Evolutionary conservation across 2,797 vertebrate genomes (phyloP), one percentile per base, ranked within the genome.

Genomic region (Microhierax caerulescens): DNA sequence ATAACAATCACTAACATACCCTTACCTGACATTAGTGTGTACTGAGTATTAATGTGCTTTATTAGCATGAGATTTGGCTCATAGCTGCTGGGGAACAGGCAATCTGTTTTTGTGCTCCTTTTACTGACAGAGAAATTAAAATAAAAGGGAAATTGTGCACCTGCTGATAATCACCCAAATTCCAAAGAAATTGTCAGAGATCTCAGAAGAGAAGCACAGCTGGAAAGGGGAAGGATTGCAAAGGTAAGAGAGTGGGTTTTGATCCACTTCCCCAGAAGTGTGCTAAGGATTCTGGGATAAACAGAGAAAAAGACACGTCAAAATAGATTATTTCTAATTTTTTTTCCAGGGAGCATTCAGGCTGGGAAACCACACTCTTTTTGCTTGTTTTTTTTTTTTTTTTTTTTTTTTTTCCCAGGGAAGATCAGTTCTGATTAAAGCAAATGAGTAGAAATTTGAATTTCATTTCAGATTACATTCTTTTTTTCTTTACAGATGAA

Each of bases 41-140:
- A 41, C 28, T 2, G 4, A 68, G 34, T 43, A 67, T 56, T 56
- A 51, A 54, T 22, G 9, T 24, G n/a, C 61, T 72, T 86, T 84
- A 34, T 34, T 77, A 87, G n/a, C 56, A 45, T 4, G n/a, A 92
- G 64, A 20, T 92, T 70, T 80, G 56, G 45, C 57, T 96, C 72
- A 51, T 53, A 85, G 91, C 34, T 90, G 36, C 50, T 54, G 37
- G 65, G 50, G 47, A 54, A 34, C 20, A 80, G 28, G 6, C 25
- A 50, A 67, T 19, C 7, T 69, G 41, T 0, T 72, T 64, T 88
- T 25, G 11, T 50, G 9, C 27, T 88, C 24, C 37, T 90, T 88
- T 90, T 27, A 59, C 77, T 90, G 70, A 73, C 67, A 79, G 28
- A 63, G 36, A 41, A 86, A 8, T 36, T 59, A 27, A 68, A 84